Base-by-base conservation (phyloP, 2,888 invertebrate genomes). In the Megaustenia siamemsis region DNA sequence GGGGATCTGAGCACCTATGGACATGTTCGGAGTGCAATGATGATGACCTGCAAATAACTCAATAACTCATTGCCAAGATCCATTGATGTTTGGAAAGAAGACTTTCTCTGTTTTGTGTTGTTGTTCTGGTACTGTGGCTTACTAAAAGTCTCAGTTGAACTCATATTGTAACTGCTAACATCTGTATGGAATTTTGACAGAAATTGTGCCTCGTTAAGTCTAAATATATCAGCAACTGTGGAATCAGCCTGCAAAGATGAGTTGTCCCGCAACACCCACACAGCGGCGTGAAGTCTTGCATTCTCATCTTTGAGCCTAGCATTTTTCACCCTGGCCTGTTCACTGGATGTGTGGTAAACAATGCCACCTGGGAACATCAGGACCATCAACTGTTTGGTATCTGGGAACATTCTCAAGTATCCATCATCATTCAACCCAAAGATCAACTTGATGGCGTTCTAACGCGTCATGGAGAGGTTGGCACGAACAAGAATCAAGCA, bases 241-340 rank as follows among this genome's bases (percentile, higher is more conserved):
- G 83, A 78, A 60, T 83, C 83, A 0, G 83, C 78, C 83, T 83
- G 78, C 28, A 84, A 53, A 6, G 56, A 56, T 5, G 79, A 80
- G 43, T 84, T 84, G 32, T 84, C 84, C 32, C 80, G 45, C 21
- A 84, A 68, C 28, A 84, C 84, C 84, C 84, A 84, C n/a, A 84
- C 75, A 28, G 80, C 79, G 8, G 84, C 84, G 32, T 84, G 84
- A 32, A 84, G 80, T 35, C 80, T 28, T n/a, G 73, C 68, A 43
- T 84, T 84, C 75, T 84, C 84, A 35, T 75, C 80, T n/a, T 63
- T 71, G 49, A 84, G 75, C 53, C 80, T 79, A 6, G 28, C 45
- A 38, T 80, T 75, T 32, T 84, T 80, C 10, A 40, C 24, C 66
- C 6, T 53, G 15, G 80, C 63, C 38, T 84, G 75, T 15, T 80